Evolutionary conservation across 2,888 invertebrate species (phyloP).

Genomic region (Ectemnius lituratus): DNA sequence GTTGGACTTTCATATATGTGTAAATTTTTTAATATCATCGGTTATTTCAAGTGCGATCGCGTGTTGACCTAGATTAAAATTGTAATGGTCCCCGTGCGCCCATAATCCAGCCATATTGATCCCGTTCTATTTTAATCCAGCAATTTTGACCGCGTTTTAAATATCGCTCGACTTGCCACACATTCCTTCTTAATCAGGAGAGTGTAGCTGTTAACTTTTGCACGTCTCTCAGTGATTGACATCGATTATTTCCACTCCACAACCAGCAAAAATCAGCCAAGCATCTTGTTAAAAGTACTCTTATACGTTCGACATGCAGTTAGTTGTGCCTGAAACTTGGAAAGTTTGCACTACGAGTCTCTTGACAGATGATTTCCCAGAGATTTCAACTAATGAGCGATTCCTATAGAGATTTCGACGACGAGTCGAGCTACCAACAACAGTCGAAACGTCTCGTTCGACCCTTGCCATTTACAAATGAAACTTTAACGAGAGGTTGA

Average conservation of each 20-base stretch:
- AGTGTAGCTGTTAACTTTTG: too few species aligned
- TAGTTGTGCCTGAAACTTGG: background rate
- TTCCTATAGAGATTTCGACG: too few species aligned
- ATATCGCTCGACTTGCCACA: background rate
- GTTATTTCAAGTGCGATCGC: constrained; percentile 29
- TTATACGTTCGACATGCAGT: background rate
- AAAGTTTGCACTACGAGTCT: background rate
- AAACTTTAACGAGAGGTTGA: too few species aligned
- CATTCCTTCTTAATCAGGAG: too few species aligned
- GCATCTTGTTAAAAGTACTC: background rate
- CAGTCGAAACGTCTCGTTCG: too few species aligned
- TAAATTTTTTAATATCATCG: too few species aligned
- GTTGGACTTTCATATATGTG: too few species aligned
- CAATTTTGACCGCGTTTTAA: constrained; percentile 13
- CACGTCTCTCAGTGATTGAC: too few species aligned
- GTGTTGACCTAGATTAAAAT: constrained; percentile 44
- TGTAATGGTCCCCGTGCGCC: background rate
- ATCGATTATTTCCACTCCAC: too few species aligned
- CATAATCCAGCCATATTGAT: constrained; percentile 42
- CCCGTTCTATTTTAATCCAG: constrained; percentile 35
- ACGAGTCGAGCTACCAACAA: too few species aligned
- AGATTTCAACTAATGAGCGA: constrained; percentile 44
- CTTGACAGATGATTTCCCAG: constrained; percentile 15
- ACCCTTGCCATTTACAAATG: too few species aligned
- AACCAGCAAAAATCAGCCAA: too few species aligned